Percentiles rank a stretch among this genome's conserved stretches.
Conservation (phyloP, 2,113 vertebrate genomes). For the Oxygymnocypris stewartii region DNA sequence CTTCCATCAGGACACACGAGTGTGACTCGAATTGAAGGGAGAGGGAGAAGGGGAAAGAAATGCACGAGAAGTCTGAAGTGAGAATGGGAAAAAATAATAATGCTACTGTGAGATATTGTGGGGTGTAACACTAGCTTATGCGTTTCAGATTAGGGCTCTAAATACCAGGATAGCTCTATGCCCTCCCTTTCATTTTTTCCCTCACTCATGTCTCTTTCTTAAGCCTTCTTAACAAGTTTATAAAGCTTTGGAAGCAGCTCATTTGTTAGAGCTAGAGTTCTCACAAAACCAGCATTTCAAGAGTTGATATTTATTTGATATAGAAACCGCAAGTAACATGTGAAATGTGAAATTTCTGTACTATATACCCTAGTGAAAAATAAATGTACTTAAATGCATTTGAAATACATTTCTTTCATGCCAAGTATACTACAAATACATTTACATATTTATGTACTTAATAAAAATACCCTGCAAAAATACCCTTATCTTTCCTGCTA, state of each 20-base stretch:
- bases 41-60: slow-evolving; percentile 13
- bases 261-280: background rate
- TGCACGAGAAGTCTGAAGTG: background rate
- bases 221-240: background rate
- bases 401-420: no score
- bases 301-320: background rate
- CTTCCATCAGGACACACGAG: slow-evolving; percentile 66
- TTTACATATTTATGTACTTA: no score
- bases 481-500: no score
- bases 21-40: slow-evolving; percentile 52
- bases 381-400: no score
- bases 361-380: no score
- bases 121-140: slow-evolving; percentile 32
- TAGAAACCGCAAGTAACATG: background rate
- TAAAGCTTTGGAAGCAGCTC: background rate
- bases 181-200: background rate
- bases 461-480: no score
- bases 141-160: slow-evolving; percentile 3
- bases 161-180: slow-evolving; percentile 13
- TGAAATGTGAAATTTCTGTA: background rate
- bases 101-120: slow-evolving; percentile 24
- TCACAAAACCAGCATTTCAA: background rate
- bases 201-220: background rate
- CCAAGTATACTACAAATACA: no score
- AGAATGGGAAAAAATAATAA: background rate